A percentile compares a stretch with the other conserved stretches of the same genome.
Evolutionary conservation across 2,888 invertebrate genomes (phyloP).

Genomic region (Drosophila anceps): DNA sequence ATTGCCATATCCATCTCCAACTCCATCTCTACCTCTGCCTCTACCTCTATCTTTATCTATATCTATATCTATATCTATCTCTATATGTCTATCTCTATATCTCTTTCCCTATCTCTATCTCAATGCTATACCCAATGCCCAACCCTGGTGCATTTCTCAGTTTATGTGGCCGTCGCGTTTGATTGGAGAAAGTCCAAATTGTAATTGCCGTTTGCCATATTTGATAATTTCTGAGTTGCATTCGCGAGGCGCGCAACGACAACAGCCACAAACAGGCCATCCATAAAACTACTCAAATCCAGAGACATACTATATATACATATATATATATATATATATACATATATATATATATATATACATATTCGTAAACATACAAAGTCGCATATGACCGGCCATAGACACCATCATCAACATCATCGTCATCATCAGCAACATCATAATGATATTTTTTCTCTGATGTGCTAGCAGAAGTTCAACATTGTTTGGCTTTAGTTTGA

Average conservation of each 20-base stretch:
- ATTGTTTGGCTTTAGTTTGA: background rate
- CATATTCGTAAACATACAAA: slow-evolving; percentile 12
- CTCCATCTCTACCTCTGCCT: too few species aligned
- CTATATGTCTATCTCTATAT: too few species aligned
- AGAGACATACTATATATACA: background rate
- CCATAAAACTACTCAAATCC: slow-evolving; percentile 38
- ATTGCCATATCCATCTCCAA: background rate
- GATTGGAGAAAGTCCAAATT: slow-evolving; percentile 67
- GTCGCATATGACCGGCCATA: slow-evolving; percentile 31
- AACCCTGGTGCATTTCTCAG: slow-evolving; percentile 44
- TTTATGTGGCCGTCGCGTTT: slow-evolving; percentile 25
- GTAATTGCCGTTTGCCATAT: slow-evolving; percentile 56
- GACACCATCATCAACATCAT: slow-evolving; percentile 9
- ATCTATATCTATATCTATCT: too few species aligned
- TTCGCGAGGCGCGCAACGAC: slow-evolving; percentile 16
- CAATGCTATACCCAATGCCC: background rate
- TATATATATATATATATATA: background rate
- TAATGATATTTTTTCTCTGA: slow-evolving; percentile 19
- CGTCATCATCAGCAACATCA: slow-evolving; percentile 8
- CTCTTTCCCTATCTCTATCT: background rate
- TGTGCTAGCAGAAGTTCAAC: slow-evolving; percentile 15
- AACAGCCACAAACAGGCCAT: slow-evolving; percentile 3
- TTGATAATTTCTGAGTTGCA: slow-evolving; percentile 47
- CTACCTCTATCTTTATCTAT: too few species aligned
- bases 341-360: background rate